Percentiles rank a stretch among this genome's conserved stretches.
These are phyloP conservation scores for Spodoptera exigua DNA, from an alignment of 2,888 invertebrate species.

Conservation along the genomic window DNA sequence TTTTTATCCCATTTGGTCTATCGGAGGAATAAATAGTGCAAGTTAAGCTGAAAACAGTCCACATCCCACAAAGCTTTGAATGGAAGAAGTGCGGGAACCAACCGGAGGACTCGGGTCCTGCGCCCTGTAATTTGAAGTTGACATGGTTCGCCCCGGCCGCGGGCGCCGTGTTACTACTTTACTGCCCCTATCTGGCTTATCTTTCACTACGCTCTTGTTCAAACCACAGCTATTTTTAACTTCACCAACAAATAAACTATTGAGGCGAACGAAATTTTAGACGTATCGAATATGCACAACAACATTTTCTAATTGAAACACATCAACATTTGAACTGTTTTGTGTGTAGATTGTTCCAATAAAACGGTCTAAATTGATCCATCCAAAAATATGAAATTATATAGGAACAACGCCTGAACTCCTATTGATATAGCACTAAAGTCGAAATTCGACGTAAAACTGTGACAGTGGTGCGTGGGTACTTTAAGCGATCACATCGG, in stretches of 20 bases:
- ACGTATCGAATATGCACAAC: conserved; percentile 33
- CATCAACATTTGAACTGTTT: conserved; percentile 54
- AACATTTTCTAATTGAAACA: conserved; percentile 57
- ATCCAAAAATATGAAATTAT: conserved; percentile 56
- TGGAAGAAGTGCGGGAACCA: conserved; percentile 66
- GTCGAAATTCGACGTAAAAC: conserved; percentile 47
- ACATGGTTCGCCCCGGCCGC: conserved; percentile 61
- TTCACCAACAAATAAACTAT: conserved; percentile 30
- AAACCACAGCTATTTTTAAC: conserved; percentile 40
- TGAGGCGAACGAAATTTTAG: conserved; percentile 19
- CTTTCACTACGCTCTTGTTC: conserved; percentile 38
- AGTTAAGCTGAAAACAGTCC: conserved; percentile 74
- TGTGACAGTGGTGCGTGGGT: conserved; percentile 41
- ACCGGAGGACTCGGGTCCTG: conserved; percentile 64
- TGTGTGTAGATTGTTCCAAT: conserved; percentile 53
- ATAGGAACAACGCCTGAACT: conserved; percentile 14
- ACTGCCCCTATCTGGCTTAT: conserved; percentile 36
- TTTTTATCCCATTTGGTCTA: conserved; percentile 71
- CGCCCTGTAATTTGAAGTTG: conserved; percentile 80
- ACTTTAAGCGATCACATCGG: conserved; percentile 59
- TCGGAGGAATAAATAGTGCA: conserved; percentile 72
- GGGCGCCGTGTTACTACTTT: conserved; percentile 33
- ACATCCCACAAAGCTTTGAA: conserved; percentile 78
- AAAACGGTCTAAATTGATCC: conserved; percentile 56
- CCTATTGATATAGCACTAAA: conserved; percentile 50